Conservation (phyloP, 1,140 invertebrate genomes). For the Drosophila nikananu region DNA sequence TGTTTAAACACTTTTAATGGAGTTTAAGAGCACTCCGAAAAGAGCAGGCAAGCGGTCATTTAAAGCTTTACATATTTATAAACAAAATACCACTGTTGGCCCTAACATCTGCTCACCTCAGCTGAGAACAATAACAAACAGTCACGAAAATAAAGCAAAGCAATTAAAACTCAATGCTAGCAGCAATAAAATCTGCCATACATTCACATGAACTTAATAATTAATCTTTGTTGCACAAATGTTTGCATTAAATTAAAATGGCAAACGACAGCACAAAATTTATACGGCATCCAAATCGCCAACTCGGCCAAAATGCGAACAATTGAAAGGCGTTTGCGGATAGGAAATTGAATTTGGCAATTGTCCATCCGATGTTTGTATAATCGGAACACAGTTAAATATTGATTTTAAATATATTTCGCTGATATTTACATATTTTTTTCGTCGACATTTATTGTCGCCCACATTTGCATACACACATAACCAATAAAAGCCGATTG, state of each 20-base stretch:
- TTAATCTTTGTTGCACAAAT: slow-evolving; percentile 66
- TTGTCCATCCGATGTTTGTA: slow-evolving; percentile 19
- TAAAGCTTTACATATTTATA: slow-evolving; percentile 12
- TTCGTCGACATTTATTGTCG: slow-evolving; percentile 50
- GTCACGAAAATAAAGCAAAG: slow-evolving; percentile 38
- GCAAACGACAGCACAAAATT: slow-evolving; percentile 49
- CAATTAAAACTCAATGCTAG: slow-evolving; percentile 57
- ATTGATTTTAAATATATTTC: slow-evolving; percentile 66
- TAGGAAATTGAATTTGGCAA: slow-evolving; percentile 65
- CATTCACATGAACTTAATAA: slow-evolving; percentile 51
- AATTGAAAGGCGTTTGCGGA: slow-evolving; percentile 48
- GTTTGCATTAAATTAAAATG: slow-evolving; percentile 75
- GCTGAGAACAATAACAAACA: not conserved
- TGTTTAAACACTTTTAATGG: not conserved
- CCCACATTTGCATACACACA: slow-evolving; percentile 7
- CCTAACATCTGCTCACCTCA: slow-evolving; percentile 22
- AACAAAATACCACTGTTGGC: not conserved
- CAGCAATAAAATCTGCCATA: slow-evolving; percentile 29
- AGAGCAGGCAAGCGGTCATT: not conserved
- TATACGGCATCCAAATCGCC: slow-evolving; percentile 22
- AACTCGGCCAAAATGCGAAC: slow-evolving; percentile 35
- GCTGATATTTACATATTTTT: slow-evolving; percentile 66
- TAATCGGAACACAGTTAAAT: slow-evolving; percentile 47
- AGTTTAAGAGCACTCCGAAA: not conserved
- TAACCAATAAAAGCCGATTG: slow-evolving; percentile 53